Base-by-base conservation (phyloP, 1,140 invertebrate genomes). In the Planococcus citri region DNA sequence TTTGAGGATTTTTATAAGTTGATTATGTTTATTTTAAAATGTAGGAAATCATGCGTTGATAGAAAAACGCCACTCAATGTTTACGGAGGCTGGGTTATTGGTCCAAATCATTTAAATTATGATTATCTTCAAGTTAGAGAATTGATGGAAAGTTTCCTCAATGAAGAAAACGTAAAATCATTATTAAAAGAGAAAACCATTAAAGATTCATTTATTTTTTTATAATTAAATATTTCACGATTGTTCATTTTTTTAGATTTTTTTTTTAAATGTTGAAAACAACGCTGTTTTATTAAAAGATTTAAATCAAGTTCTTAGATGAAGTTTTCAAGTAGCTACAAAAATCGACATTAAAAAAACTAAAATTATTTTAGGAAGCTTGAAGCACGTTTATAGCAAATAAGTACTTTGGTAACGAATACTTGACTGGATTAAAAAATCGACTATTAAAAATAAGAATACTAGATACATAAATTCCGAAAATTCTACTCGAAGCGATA, bases 1-100 rank as follows among this genome's bases (percentile, higher is more conserved):
- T 90, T 86, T 78, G 73, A 76, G 68, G 83, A 87, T 69, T 91
- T 92, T 79, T 82, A 83, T 69, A 76, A 85, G 57, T 85, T 92
- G 74, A 74, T 92, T 61, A 78, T 80, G 68, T 84, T 82, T 72
- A 88, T 91, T 74, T 82, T 82, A 22, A 70, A 78, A 38, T 80
- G 78, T 74, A 78, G 87, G 73, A 75, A 87, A 27, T 72, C 78
- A 22, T 70, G 72, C 70, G 27, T 81, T 27, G 73, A 73, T 57
- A 71, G 76, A 10, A 72, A 74, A 57, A 72, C 71, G 27, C 37
- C 71, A 60, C 38, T 78, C 33, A 70, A 72, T 29, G 75, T 73
- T 38, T 79, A 79, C 70, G 73, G 76, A 20, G 74, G 72, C 27
- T 79, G 73, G 72, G 41, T 68, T 27, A 74, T 81, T 58, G 81